Evolutionary conservation across 2,113 vertebrate genomes (phyloP).

Genomic region (Mobula hypostoma): DNA sequence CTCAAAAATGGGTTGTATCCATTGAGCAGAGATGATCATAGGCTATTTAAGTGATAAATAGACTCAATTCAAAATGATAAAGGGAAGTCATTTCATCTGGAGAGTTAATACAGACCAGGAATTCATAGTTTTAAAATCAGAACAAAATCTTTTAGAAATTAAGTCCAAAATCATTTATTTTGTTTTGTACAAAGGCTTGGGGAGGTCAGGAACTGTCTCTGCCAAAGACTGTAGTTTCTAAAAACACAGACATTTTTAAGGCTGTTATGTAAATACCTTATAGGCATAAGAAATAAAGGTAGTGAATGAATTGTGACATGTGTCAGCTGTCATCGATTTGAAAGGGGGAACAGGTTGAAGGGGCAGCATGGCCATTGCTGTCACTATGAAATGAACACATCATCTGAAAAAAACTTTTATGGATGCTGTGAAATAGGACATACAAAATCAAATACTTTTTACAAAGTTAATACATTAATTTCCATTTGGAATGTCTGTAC

Average conservation of each 20-base stretch:
- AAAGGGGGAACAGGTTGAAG: not conserved
- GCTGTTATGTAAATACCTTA: not conserved
- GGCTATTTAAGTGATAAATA: not conserved
- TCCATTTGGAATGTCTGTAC: too few species aligned
- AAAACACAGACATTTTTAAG: not conserved
- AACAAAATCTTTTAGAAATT: too few species aligned
- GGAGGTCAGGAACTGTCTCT: not conserved
- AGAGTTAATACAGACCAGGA: not conserved
- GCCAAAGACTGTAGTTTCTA: not conserved
- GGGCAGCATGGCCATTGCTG: not conserved
- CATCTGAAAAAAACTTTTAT: not conserved
- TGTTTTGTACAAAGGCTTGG: too few species aligned
- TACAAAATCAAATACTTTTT: not conserved
- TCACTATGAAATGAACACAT: not conserved
- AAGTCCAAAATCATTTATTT: too few species aligned
- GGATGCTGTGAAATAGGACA: not conserved
- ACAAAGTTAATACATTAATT: too few species aligned
- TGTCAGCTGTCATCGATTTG: not conserved
- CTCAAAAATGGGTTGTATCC: not conserved
- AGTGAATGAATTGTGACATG: too few species aligned
- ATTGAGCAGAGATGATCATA: not conserved
- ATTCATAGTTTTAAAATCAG: not conserved
- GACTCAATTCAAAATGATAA: not conserved
- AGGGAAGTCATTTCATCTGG: not conserved
- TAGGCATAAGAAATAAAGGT: too few species aligned